A percentile compares a stretch with the other conserved stretches of the same genome.
These are phyloP conservation scores for Leptothorax acervorum DNA, from an alignment of 2,888 invertebrate genomes.

Conservation along the genomic window DNA sequence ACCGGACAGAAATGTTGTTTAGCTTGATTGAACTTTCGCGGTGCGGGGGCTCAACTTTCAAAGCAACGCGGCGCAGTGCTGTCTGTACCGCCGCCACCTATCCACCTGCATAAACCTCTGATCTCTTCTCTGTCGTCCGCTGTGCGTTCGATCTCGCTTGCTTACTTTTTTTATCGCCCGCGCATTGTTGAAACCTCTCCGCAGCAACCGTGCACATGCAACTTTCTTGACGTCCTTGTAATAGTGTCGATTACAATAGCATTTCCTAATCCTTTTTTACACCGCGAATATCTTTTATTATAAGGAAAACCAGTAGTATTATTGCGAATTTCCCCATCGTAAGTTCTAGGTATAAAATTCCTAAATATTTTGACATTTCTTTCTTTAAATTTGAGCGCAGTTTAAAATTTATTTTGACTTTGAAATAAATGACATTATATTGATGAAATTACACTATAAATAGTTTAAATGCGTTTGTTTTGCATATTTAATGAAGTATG, in stretches of 20 bases:
- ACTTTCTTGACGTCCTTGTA: constrained; percentile 35
- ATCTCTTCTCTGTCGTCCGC: constrained; percentile 44
- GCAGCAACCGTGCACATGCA: constrained; percentile 38
- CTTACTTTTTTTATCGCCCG: constrained; percentile 57
- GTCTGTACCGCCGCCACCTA: constrained; percentile 15
- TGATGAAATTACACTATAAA: background rate
- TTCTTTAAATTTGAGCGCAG: background rate
- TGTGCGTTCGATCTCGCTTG: constrained; percentile 36
- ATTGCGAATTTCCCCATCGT: background rate
- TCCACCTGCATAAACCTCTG: constrained; percentile 54
- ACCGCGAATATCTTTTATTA: background rate
- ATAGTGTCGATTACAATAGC: constrained; percentile 39
- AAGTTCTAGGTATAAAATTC: background rate
- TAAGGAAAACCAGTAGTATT: background rate
- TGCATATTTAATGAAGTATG: background rate
- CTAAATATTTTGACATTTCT: too few relatives aligned
- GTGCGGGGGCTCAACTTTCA: constrained; percentile 75
- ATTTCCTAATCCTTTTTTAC: constrained; percentile 9
- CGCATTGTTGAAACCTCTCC: constrained; percentile 57
- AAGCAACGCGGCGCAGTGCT: constrained; percentile 65
- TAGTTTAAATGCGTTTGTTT: background rate
- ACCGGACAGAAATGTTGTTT: constrained; percentile 83
- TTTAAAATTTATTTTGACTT: background rate
- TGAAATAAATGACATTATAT: background rate
- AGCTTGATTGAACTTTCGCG: constrained; percentile 82